Percentiles rank a stretch among this genome's conserved stretches.
These are phyloP conservation scores for Panagrolaimus sp. DNA, from an alignment of 1,140 invertebrate species.

Conservation along the genomic window DNA sequence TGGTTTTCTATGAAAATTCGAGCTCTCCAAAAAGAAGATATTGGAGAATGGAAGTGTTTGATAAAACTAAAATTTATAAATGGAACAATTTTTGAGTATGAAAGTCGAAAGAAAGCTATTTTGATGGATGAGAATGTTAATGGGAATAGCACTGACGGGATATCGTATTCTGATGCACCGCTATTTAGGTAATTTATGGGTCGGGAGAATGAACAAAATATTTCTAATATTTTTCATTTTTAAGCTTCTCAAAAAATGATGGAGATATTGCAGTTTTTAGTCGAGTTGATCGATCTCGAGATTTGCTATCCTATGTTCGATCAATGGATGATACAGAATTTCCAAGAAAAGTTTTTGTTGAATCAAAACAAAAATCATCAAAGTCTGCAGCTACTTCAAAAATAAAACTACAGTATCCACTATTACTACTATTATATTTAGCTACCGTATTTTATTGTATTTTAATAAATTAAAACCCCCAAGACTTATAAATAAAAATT, in stretches of 20 bases:
- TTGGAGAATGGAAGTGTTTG: neutral
- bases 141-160: neutral
- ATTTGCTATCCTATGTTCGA: neutral
- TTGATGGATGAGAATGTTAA: neutral
- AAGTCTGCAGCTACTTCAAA: too few relatives aligned
- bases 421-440: too few relatives aligned
- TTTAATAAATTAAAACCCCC: too few relatives aligned
- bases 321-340: too few relatives aligned
- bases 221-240: neutral
- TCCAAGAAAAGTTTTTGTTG: too few relatives aligned
- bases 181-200: constrained; percentile 3
- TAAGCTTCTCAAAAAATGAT: neutral
- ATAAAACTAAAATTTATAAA: neutral
- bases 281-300: neutral
- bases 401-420: too few relatives aligned
- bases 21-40: neutral
- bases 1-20: neutral
- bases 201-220: too few relatives aligned
- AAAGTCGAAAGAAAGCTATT: neutral
- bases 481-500: too few relatives aligned
- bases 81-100: neutral
- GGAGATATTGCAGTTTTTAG: neutral
- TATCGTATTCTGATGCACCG: neutral
- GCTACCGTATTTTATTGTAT: too few relatives aligned
- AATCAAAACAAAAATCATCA: too few relatives aligned